A percentile compares a stretch with the other conserved stretches of the same genome.
Evolutionary conservation across 2,797 vertebrate genomes (phyloP).

Genomic region (Myoxocephalus aenaeus): DNA sequence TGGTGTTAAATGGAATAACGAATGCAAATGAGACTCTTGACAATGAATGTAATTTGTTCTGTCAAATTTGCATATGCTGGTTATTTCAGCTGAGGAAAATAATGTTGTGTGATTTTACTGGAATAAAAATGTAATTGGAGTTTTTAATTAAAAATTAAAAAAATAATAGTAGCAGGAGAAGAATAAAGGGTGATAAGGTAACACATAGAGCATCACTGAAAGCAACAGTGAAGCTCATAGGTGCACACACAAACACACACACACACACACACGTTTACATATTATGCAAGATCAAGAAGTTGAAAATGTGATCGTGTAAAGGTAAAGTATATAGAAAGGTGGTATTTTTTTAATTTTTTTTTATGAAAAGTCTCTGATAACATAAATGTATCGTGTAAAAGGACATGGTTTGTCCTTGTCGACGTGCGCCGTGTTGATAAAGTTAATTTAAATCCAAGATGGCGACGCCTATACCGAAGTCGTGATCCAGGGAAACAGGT

Average conservation of each 20-base stretch:
- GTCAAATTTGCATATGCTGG: neutral
- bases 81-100: neutral
- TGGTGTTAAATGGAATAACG: neutral
- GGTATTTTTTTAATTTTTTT: no score
- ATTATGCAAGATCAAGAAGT: neutral
- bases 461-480: slow-evolving; percentile 69
- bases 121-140: neutral
- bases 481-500: slow-evolving; percentile 46
- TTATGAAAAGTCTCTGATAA: neutral
- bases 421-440: slow-evolving; percentile 65
- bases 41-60: neutral
- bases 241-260: neutral
- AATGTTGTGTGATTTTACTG: neutral
- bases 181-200: neutral
- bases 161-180: neutral
- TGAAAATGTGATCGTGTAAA: neutral
- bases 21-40: neutral
- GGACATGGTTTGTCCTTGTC: slow-evolving; percentile 29
- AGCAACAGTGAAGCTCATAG: slow-evolving; percentile 14
- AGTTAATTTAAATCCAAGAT: slow-evolving; percentile 82
- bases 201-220: slow-evolving; percentile 3
- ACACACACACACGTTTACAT: neutral
- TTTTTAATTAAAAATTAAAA: neutral
- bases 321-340: neutral
- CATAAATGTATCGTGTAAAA: neutral